Evolutionary conservation across 1,140 invertebrate genomes (phyloP), one percentile per base, ranked within the genome.

Genomic region (Drosophila melanica): DNA sequence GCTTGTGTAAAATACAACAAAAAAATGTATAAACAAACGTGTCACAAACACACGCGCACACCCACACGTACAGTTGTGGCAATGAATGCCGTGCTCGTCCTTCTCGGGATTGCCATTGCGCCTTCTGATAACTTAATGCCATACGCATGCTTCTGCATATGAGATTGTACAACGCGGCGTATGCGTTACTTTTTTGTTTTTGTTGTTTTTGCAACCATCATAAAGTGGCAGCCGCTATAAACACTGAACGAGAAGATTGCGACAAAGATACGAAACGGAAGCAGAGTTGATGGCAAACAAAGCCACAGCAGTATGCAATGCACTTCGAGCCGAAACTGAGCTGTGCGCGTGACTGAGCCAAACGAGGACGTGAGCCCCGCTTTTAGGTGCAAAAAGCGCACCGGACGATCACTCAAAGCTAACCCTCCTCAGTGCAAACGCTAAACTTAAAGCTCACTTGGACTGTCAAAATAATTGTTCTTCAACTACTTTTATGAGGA

Each of bases 81-180:
- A 67, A 33, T 33, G 30, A 33, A 33, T 33, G 62, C 60, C 77
- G 75, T 37, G 77, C 73, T 54, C 16, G 30, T 35, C 59, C 55
- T 67, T 59, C 75, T 75, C 69, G 64, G 66, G 71, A 82, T 84
- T 35, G 7, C 75, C 35, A 55, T 51, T 18, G 20, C 20, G 73
- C 53, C 54, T 66, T 80, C 64, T 62, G 82, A 87, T 87, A 86
- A 82, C 84, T 82, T 82, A 86, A 86, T 86, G 79, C 53, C 82
- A 58, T 57, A 87, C 82, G 82, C 82, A 86, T 81, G 82, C 79
- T 41, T 73, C 53, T 87, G 57, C 64, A 71, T 69, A 55, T 74
- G 35, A 50, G 53, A 62, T 68, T 27, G 35, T 51, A 63, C 41
- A 65, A 14, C 47, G 54, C 39, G 68, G 68, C 67, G 59, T 64